Conservation (phyloP, 2,888 invertebrate species). For the Lithosia quadra region DNA sequence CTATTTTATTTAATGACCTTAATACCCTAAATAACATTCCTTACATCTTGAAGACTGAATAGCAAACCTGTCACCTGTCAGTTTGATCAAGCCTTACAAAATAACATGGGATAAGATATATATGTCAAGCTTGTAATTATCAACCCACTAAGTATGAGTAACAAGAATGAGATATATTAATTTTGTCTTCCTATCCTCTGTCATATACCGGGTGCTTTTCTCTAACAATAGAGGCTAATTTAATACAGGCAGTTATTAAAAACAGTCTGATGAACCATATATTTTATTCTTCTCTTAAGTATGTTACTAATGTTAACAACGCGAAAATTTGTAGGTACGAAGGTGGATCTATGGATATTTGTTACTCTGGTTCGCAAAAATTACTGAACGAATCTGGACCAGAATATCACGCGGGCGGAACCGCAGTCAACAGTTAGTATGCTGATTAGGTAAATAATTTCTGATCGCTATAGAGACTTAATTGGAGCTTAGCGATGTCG, state of each 20-base stretch:
- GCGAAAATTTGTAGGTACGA: too few species aligned
- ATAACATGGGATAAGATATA: slow-evolving; percentile 1
- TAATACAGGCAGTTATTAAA: not conserved
- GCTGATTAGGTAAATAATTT: too few species aligned
- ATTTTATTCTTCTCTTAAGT: too few species aligned
- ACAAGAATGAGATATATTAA: not conserved
- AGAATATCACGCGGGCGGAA: too few species aligned
- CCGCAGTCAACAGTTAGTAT: too few species aligned
- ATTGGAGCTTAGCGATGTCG: too few species aligned
- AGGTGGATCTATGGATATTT: too few species aligned
- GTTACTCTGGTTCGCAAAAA: too few species aligned
- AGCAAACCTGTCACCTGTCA: slow-evolving; percentile 1
- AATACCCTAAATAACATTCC: not conserved
- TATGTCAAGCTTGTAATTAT: not conserved
- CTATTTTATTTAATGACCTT: not conserved
- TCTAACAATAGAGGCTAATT: not conserved
- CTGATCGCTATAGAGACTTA: too few species aligned
- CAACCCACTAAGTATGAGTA: not conserved
- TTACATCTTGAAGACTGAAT: not conserved
- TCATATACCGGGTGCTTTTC: not conserved
- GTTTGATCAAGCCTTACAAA: not conserved
- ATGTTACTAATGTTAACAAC: too few species aligned
- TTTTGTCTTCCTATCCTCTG: not conserved
- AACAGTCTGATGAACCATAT: not conserved
- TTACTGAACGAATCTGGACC: too few species aligned